Percentiles rank a stretch among this genome's conserved stretches.
phyloP scores from a whole-genome alignment of 2,888 invertebrate genomes.

The Drosophila conformis region DNA sequence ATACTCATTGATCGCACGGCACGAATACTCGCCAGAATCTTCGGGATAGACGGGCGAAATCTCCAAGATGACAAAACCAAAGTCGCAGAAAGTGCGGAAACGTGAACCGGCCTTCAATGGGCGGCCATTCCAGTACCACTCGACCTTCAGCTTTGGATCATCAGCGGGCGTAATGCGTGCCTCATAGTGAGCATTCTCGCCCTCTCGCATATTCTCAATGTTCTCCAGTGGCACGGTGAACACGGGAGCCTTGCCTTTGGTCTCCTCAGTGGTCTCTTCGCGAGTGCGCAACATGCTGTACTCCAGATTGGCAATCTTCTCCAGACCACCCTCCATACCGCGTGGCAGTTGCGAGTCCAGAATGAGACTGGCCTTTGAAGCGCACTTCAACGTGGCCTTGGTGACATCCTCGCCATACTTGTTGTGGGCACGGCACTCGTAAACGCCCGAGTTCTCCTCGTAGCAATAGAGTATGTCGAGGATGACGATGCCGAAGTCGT shows the following conservation, averaged over 20 bases:
- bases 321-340: slow-evolving; percentile 97
- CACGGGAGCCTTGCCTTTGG: slow-evolving; percentile 93
- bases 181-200: slow-evolving; percentile 96
- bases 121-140: slow-evolving; percentile 98
- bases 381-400: slow-evolving; percentile 93
- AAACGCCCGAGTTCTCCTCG: slow-evolving; percentile 97
- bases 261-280: slow-evolving; percentile 90
- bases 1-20: slow-evolving; percentile 94
- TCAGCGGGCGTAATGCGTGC: slow-evolving; percentile 95
- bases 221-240: slow-evolving; percentile 96
- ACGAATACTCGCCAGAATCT: slow-evolving; percentile 96
- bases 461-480: slow-evolving; percentile 98
- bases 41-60: slow-evolving; percentile 98
- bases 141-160: slow-evolving; percentile 95
- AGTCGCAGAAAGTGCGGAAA: slow-evolving; percentile 98
- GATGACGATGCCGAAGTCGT: slow-evolving; percentile 98
- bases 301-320: slow-evolving; percentile 96
- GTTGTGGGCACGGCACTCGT: slow-evolving; percentile 96
- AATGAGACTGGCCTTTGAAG: slow-evolving; percentile 95
- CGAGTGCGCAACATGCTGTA: slow-evolving; percentile 93
- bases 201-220: slow-evolving; percentile 94
- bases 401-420: slow-evolving; percentile 95
- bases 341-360: slow-evolving; percentile 96
- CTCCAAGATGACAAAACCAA: slow-evolving; percentile 98
- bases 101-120: slow-evolving; percentile 94